Conservation (phyloP, 2,113 vertebrate genomes). For the Pterocles orientalis region DNA sequence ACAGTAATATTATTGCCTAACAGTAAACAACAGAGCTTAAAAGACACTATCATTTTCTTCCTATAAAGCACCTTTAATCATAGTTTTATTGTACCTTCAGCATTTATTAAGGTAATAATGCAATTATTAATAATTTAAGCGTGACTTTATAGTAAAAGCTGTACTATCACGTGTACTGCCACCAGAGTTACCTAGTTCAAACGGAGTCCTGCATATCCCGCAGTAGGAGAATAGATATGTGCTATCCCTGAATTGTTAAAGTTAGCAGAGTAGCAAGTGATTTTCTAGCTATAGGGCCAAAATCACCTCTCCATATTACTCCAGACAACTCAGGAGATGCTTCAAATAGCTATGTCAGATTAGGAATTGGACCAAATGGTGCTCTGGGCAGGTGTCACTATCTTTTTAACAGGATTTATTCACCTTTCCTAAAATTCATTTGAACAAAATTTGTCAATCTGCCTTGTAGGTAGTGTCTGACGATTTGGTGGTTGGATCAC, state of each 20-base stretch:
- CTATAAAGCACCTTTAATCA: slow-evolving; percentile 46
- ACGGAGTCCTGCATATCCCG: not conserved
- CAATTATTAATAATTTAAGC: slow-evolving; percentile 52
- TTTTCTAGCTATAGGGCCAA: not conserved
- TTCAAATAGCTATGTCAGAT: not conserved
- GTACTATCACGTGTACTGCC: not conserved
- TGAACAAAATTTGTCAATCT: slow-evolving; percentile 13
- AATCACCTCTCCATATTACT: not conserved
- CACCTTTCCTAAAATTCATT: not conserved
- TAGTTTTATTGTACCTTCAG: slow-evolving; percentile 15
- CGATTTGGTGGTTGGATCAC: not conserved
- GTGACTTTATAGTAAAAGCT: not conserved
- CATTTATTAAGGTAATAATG: slow-evolving; percentile 46
- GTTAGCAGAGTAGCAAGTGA: not conserved
- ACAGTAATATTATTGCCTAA: not conserved
- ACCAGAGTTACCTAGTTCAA: not conserved
- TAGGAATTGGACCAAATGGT: not conserved
- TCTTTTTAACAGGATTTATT: slow-evolving; percentile 2
- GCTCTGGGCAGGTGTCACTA: not conserved
- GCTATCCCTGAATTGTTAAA: not conserved
- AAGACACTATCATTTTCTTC: slow-evolving; percentile 15
- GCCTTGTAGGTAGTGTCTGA: not conserved
- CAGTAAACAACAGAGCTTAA: slow-evolving; percentile 35
- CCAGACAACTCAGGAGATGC: not conserved
- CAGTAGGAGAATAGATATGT: not conserved